Evolutionary conservation across 1,140 invertebrate genomes (phyloP), one percentile per base, ranked within the genome.

Genomic region (Calephelis nemesis): DNA sequence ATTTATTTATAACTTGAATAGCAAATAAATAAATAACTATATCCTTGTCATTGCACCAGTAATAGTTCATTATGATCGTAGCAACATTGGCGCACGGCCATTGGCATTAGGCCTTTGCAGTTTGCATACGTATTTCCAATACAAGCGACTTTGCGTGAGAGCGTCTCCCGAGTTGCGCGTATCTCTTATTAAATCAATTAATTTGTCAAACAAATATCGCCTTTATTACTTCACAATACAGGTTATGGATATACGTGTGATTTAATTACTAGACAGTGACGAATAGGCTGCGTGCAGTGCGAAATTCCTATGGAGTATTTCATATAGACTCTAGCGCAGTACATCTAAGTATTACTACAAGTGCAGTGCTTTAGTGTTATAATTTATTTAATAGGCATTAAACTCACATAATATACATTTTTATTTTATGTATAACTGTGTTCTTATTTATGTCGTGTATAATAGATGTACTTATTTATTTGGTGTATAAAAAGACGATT

Each of bases 251-350:
- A 70, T 62, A 68, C 74, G 73, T 71, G 62, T 73, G 62, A 78
- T 66, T 83, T 86, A 90, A 88, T 85, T 87, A 84, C 79, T 84
- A 75, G 77, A 86, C 85, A 79, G 83, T 84, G 84, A 87, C 83
- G 83, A 85, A 84, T 81, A 79, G 75, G 76, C 75, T 70, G 79
- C 81, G 85, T 84, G 83, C 74, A 76, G 76, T 85, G 84, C 83
- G 77, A 85, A 87, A 87, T 87, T 84, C 70, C 83, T 83, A 77
- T 83, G 83, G 87, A 84, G 84, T 85, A 75, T 87, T 82, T 79
- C 73, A 79, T 52, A 64, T 40, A 68, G 15, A 49, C 39, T 19
- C 30, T 2, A 60, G 39, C 30, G 7, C 52, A 58, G 52, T 58
- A 39, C 54, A 60, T 11, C 30, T 60, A 11, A 6, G 39, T 39